Base-by-base conservation (phyloP, 2,113 vertebrate species). In the Lophius piscatorius region DNA sequence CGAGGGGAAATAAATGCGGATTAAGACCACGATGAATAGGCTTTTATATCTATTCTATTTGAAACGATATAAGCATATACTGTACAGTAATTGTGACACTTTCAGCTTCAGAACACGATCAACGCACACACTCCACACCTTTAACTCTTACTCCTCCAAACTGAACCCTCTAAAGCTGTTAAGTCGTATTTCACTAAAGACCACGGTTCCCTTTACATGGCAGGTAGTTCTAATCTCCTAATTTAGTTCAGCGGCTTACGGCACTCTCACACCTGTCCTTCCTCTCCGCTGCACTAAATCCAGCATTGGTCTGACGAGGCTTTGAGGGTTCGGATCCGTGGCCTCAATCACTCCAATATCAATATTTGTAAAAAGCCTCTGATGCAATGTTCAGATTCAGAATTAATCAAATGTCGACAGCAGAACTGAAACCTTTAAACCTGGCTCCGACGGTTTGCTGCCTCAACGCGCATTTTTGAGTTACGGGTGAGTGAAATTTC, bases 301-400 rank as follows among this genome's bases (percentile, higher is more conserved):
- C 63, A 41, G 35, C 64, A 20, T 78, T 71, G 74, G 69, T 66
- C 59, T 63, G 76, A 74, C 61, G 20, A 42, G 65, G 55, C 62
- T 57, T 23, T 23, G 36, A 61, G 38, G 47, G 44, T 61, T 74
- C 63, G 34, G 56, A 12, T 55, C 58, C 10, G 3, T 26, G 5
- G 22, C 56, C 52, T 21, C 41, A 68, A 76, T 64, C 67, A 39
- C 68, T 72, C 58, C 41, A 20, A 70, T 70, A 78, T 70, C 78
- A 82, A 78, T 82, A 71, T 67, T 41, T 64, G 63, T 85, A 69
- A 79, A 28, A 87, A 84, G 82, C 80, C 38, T 62, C 6, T 39
- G 44, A 61, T 57, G 46, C 33, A 49, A 74, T 73, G 57, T 54
- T 28, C 70, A 16, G 42, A 54, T 73, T 45, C 9, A 18, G 38